phyloP scores from a whole-genome alignment of 2,888 invertebrate genomes.

The Cheilosia grossa region DNA sequence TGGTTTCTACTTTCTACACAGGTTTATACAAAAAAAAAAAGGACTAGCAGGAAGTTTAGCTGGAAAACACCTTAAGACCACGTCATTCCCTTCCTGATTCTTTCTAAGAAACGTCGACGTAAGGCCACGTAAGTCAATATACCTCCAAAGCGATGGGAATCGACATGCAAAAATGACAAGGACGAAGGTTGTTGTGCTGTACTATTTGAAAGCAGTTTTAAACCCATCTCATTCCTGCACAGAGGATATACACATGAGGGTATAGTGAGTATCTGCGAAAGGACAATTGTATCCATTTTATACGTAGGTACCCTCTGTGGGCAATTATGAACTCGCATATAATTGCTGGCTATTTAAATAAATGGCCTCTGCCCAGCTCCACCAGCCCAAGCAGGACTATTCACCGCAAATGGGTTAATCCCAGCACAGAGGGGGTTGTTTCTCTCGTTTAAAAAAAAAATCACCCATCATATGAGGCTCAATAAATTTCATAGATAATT shows the following conservation, averaged over 20 bases:
- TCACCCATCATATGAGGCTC: slow-evolving; percentile 4
- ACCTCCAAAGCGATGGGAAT: slow-evolving; percentile 13
- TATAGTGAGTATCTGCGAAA: background rate
- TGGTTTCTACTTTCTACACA: background rate
- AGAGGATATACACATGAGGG: background rate
- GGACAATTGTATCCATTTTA: slow-evolving; percentile 37
- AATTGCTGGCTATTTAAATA: slow-evolving; percentile 67
- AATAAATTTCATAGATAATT: slow-evolving; percentile 71
- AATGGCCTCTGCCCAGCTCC: slow-evolving; percentile 41
- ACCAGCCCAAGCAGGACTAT: slow-evolving; percentile 36
- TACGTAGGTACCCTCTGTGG: slow-evolving; percentile 42
- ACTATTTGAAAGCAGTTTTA: background rate
- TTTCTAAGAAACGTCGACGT: slow-evolving; percentile 1
- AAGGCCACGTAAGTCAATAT: slow-evolving; percentile 62
- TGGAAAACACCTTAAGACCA: slow-evolving; percentile 43
- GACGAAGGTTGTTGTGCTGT: slow-evolving; percentile 2
- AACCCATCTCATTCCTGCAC: slow-evolving; percentile 7
- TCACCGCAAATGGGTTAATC: slow-evolving; percentile 65
- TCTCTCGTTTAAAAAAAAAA: background rate
- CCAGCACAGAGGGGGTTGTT: slow-evolving; percentile 15
- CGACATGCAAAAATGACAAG: slow-evolving; percentile 58
- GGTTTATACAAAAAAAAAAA: slow-evolving; percentile 17
- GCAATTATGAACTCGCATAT: slow-evolving; percentile 65
- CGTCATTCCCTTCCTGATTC: slow-evolving; percentile 44
- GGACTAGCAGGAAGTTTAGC: slow-evolving; percentile 29